A percentile compares a stretch with the other conserved stretches of the same genome.
These are phyloP conservation scores for Drosophila subpulchrella DNA, from an alignment of 1,140 invertebrate species.

Conservation along the genomic window DNA sequence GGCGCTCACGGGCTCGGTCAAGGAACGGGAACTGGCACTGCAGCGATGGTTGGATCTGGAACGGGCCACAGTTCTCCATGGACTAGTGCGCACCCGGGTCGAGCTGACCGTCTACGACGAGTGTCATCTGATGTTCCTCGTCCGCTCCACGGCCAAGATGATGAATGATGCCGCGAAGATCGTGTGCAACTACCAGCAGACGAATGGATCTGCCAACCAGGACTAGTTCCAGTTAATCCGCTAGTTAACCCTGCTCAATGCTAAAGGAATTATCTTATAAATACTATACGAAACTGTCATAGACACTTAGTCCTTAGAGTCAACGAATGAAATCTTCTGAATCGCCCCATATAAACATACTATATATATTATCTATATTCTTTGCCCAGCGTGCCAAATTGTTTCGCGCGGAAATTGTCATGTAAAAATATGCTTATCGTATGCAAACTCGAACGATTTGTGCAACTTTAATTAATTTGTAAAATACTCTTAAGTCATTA, in stretches of 20 bases:
- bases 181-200: constrained; percentile 75
- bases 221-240: constrained; percentile 43
- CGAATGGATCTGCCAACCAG: constrained; percentile 15
- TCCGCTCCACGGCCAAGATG: constrained; percentile 91
- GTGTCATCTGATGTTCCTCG: constrained; percentile 92
- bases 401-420: constrained; percentile 65
- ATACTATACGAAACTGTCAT: constrained; percentile 67
- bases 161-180: constrained; percentile 90
- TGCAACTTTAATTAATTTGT: constrained; percentile 64
- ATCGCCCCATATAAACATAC: constrained; percentile 27
- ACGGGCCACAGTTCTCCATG: constrained; percentile 91
- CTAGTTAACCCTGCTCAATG: constrained; percentile 22
- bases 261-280: constrained; percentile 47
- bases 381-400: constrained; percentile 74
- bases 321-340: constrained; percentile 37
- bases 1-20: constrained; percentile 87
- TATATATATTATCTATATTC: constrained; percentile 24
- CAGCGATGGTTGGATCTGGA: constrained; percentile 94
- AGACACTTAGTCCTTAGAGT: constrained; percentile 65
- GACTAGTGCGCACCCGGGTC: constrained; percentile 89
- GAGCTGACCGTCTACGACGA: constrained; percentile 92
- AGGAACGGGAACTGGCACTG: constrained; percentile 89
- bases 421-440: constrained; percentile 51
- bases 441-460: constrained; percentile 39
- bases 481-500: constrained; percentile 61